Base-by-base conservation (phyloP, 2,797 vertebrate genomes). In the Meriones psammophilus region DNA sequence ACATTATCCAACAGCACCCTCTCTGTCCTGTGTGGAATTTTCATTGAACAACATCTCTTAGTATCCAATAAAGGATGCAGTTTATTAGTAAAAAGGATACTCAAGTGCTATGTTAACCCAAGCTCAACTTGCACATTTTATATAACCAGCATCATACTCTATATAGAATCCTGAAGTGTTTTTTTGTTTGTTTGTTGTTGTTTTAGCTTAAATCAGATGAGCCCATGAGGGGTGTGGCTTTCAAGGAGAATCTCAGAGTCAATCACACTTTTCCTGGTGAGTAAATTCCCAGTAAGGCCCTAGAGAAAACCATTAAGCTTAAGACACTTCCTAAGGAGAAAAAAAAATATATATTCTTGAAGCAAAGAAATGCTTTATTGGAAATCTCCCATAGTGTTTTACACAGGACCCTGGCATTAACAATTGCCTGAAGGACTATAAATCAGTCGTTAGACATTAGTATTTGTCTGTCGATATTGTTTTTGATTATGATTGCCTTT, bases 271-370 rank as follows among this genome's bases (percentile, higher is more conserved):
- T 93, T 77, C 88, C 14, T 84, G 73, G 92, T 74, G 88, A 60
- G 78, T 93, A 78, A 83, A 92, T 33, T 77, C 7, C 77, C 80
- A 68, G 81, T 78, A 97, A 90, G 88, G 66, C 0, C 95, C 74
- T 89, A 81, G 85, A 85, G 89, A 96, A 98, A 95, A 42, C 18
- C 58, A 93, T 85, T 85, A 84, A 95, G 86, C 30, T 96, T 94
- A 96, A 94, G 71, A 68, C 15, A 96, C 84, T 71, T 66, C 96
- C 92, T 69, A 24, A 95, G 78, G 92, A 81, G 64, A n/a, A 64
- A 95, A 92, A 89, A 73, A 90, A 89, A 24, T 78, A 36, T 88
- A 24, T 78, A 36, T 88, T 68, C 81, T 95, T 46, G 22, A 97
- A 66, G 86, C 92, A 92, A 97, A 96, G 46, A 26, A 96, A 79